Evolutionary conservation across 2,113 vertebrate genomes (phyloP), one percentile per base, ranked within the genome.

Genomic region (Orycteropus afer): DNA sequence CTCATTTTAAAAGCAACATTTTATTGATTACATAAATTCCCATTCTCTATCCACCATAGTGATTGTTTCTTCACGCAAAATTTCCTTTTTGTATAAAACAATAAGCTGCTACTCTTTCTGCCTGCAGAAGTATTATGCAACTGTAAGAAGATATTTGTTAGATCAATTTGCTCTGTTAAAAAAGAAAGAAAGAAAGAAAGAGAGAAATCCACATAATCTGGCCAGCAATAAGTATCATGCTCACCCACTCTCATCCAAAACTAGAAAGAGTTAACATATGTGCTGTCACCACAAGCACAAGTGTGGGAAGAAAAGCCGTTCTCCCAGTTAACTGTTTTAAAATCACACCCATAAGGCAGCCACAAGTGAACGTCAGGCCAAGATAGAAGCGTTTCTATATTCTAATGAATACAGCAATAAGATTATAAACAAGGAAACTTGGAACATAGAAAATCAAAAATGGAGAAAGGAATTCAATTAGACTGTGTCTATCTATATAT

Each of bases 261-360:
- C 78, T 93, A 81, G 95, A 95, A 95, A 73, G 93, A 97, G 79
- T 89, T 97, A 96, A 92, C 42, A 86, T 67, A 96, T 96, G 93
- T 95, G 47, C 55, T 57, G 40, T 90, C 55, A 12, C 84, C 63
- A 37, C 49, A n/a, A 85, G 65, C 85, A 57, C 57, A 76, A 47
- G 53, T 80, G 95, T 97, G 73, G 92, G 97, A 77, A 94, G 76
- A 17, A 79, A 78, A 65, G 74, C 45, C 93, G 3, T 29, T 67
- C 95, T 92, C 37, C 89, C 83, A 49, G 71, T 97, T 91, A 89
- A 89, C 82, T 4, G 0, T 92, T 91, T 87, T 96, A 81, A 97
- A 96, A 89, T 95, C 95, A 85, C 82, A 51, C 81, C 95, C 83
- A 23, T 59, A 69, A 74, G 71, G 11, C 63, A 79, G 51, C 93